Evolutionary conservation across 2,797 vertebrate species (phyloP).

Genomic region (Falco biarmicus): DNA sequence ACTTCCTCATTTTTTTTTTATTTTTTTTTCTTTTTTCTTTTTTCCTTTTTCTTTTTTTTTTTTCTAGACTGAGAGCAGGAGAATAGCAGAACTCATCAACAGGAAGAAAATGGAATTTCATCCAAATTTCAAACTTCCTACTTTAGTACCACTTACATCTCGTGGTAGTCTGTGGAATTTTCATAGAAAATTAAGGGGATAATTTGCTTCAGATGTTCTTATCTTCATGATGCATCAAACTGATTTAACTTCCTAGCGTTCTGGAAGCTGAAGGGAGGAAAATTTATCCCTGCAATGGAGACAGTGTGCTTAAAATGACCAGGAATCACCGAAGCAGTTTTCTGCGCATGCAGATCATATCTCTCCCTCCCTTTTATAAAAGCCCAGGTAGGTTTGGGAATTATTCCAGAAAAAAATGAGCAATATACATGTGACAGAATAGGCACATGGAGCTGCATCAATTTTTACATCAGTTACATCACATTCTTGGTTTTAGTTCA

Average conservation of each 20-base stretch:
- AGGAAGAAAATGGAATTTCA: neutral
- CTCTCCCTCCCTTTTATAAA: neutral
- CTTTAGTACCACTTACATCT: neutral
- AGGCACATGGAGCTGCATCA: neutral
- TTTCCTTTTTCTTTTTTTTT: too few species aligned
- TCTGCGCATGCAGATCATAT: neutral
- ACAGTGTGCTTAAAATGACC: neutral
- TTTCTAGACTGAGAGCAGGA: neutral
- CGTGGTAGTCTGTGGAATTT: neutral
- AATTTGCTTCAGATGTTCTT: neutral
- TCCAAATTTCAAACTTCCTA: constrained; percentile 7
- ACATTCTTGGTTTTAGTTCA: neutral
- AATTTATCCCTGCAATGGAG: neutral
- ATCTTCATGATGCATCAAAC: neutral
- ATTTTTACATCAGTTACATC: neutral
- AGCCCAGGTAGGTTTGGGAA: neutral
- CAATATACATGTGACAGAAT: neutral
- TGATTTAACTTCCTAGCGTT: neutral
- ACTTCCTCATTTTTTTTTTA: neutral
- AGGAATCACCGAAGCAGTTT: neutral
- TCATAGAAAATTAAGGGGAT: neutral
- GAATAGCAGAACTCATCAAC: neutral
- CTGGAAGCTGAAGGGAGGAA: neutral
- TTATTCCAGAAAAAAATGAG: neutral
- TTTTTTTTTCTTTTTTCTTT: too few species aligned